Percentiles rank a stretch among this genome's conserved stretches.
These are phyloP conservation scores for Prunella strophiata DNA, from an alignment of 2,797 vertebrate species.

Conservation along the genomic window DNA sequence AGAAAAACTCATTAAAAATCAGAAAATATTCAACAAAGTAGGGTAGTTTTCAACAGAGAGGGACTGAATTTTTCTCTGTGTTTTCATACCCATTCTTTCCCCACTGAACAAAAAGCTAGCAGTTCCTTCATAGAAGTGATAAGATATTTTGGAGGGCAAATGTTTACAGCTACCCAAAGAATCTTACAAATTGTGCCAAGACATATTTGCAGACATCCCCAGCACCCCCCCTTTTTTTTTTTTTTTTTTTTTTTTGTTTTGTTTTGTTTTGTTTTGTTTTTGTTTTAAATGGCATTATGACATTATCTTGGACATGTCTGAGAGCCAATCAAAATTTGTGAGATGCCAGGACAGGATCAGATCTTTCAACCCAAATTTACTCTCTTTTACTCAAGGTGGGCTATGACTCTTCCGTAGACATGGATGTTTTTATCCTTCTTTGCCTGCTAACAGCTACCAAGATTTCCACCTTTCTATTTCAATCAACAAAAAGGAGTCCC, in stretches of 20 bases:
- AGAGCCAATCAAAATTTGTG: not conserved
- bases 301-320: not conserved
- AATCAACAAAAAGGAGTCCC: not conserved
- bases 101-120: not conserved
- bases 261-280: not conserved
- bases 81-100: not conserved
- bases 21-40: not conserved
- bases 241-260: not conserved
- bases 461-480: not conserved
- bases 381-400: not conserved
- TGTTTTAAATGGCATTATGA: not conserved
- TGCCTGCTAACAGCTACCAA: not conserved
- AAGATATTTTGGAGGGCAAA: fast-evolving
- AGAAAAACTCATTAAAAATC: not conserved
- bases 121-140: not conserved
- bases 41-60: not conserved
- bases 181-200: not conserved
- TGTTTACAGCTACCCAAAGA: not conserved
- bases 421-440: not conserved
- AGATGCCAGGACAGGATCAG: not conserved
- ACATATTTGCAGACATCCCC: not conserved
- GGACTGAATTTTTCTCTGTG: not conserved
- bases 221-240: not conserved
- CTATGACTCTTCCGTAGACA: not conserved
- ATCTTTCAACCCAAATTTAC: not conserved